phyloP scores from a whole-genome alignment of 2,113 vertebrate genomes.

The Trogon surrucura region DNA sequence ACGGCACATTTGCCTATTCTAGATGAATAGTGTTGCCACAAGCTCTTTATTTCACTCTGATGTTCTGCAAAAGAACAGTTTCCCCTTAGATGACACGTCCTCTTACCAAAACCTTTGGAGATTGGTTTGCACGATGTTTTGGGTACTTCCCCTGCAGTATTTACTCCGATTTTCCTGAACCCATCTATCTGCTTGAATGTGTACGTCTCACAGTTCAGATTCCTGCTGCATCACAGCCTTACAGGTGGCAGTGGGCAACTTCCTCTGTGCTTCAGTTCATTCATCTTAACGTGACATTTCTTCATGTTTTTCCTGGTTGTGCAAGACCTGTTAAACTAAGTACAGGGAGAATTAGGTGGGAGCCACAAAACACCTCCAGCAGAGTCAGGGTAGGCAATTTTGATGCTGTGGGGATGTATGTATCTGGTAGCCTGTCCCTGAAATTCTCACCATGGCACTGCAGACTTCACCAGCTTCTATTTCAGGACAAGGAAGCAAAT shows the following conservation, averaged over 20 bases:
- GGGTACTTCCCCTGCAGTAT: background rate
- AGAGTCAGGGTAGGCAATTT: background rate
- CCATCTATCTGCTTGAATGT: background rate
- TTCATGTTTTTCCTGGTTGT: background rate
- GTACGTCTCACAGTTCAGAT: background rate
- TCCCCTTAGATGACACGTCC: background rate
- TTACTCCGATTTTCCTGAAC: background rate
- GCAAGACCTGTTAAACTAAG: background rate
- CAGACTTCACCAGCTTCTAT: conserved; percentile 52
- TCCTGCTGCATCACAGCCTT: background rate
- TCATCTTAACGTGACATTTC: accelerated
- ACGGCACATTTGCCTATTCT: accelerated
- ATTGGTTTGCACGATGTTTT: background rate
- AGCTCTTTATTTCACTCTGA: background rate
- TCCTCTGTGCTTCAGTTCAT: background rate
- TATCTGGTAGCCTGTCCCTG: conserved; percentile 37
- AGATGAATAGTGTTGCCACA: background rate
- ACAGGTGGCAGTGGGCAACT: background rate
- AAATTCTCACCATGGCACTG: conserved; percentile 29
- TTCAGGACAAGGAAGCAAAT: conserved; percentile 48
- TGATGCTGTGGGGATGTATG: conserved; percentile 7
- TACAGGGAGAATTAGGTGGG: background rate
- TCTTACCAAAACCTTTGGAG: background rate
- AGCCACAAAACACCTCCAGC: background rate
- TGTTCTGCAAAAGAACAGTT: background rate